Base-by-base conservation (phyloP, 1,140 invertebrate genomes). In the Cataglyphis hispanica region DNA sequence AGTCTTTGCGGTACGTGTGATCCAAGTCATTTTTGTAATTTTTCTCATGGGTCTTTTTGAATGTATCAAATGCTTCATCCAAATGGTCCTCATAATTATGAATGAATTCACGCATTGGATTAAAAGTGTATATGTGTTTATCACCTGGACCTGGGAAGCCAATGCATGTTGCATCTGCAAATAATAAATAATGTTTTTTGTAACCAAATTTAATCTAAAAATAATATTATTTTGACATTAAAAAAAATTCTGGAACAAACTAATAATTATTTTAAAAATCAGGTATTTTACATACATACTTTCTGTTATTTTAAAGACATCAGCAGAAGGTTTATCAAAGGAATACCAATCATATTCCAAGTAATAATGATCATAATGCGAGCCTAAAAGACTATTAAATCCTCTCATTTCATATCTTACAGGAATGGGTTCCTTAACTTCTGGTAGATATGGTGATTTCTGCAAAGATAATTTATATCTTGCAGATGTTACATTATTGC, bases 301-400 rank as follows among this genome's bases (percentile, higher is more conserved):
- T 85, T 95, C 90, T 75, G 96, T 95, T 34, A 98, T 93, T 87
- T 96, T 93, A 91, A 98, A 98, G 1, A 97, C 96, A 60, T 96
- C 96, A 61, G 96, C 95, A 81, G 96, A 96, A 31, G 98, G 98
- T 37, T 96, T 95, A 37, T 97, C 96, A 34, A 96, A 95, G 22
- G 96, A 95, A 91, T 97, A 99, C 91, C 96, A 96, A 74, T 96
- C 96, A 92, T 99, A 99, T 37, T 97, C 96, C 34, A 99, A 92
- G 93, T 98, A 98, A 93, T 99, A 99, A 95, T 99, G 98, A 95
- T 99, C 99, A 92, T 98, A 99, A 95, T 99, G 99, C 8, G 98
- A 99, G 0, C 98, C 98, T 0, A 99, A 95, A 0, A 99, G 95
- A 0, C 97, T 97, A 93, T 99, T 99, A 93, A 97, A 99, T 19